Evolutionary conservation across 2,113 vertebrate genomes (phyloP), one percentile per base, ranked within the genome.

Genomic region (Psophia crepitans): DNA sequence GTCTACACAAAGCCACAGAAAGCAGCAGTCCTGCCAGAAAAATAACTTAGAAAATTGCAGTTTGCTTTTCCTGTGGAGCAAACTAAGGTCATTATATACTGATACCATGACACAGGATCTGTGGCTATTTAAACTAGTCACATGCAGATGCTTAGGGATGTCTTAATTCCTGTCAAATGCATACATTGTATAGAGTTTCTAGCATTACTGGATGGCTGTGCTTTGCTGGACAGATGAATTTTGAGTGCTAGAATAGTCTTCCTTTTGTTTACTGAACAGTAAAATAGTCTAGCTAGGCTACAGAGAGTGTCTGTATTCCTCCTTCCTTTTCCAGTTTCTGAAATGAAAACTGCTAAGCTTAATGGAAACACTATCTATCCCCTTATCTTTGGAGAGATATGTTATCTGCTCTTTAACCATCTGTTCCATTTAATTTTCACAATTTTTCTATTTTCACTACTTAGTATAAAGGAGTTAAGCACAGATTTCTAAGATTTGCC

Each of bases 311-410:
- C 39, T 66, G 4, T 54, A 35, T 66, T 66, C 23, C 49, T 61
- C 11, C 20, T 91, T 71, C 56, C 35, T 85, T 81, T 88, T 44
- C 43, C 35, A 44, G 39, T 64, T 93, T 80, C 80, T 86, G 73
- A 75, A 87, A 12, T 87, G 43, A 77, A 77, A 75, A 33, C 24
- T 75, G 48, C 51, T 95, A 63, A 94, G 64, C 48, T 86, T 84
- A 61, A 93, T 95, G 76, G 64, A 92, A 95, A 89, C 48, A 22
- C 51, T 77, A 71, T 90, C 73, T 93, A 33, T 37, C 18, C 22
- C 21, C 27, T 89, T 96, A 96, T 93, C 73, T 92, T 60, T 71
- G 22, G 22, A 53, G 64, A 94, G 73, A 90, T 86, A 95, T 4
- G 48, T 27, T 95, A 84, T 95, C 93, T 93, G 28, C 33, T 92